Percentiles rank a stretch among this genome's conserved stretches.
Conservation (phyloP, 2,888 invertebrate species). For the Linnaemya vulpina region DNA sequence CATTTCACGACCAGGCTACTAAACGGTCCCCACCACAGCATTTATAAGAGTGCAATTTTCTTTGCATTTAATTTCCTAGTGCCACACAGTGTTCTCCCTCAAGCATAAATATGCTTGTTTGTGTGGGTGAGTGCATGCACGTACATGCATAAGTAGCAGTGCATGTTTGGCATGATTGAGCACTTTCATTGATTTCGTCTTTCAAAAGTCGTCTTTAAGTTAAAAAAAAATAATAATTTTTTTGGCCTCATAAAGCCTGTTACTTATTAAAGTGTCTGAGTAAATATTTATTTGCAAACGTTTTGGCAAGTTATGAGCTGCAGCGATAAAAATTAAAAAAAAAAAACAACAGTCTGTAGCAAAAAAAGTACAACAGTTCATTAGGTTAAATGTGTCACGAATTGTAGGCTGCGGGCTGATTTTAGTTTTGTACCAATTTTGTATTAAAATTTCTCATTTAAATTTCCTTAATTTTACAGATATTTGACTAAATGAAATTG, state of each 20-base stretch:
- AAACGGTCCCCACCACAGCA: constrained; percentile 37
- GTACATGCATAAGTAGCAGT: background rate
- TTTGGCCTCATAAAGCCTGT: background rate
- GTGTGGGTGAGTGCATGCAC: too few species aligned
- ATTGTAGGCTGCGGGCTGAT: constrained; percentile 66
- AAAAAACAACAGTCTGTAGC: constrained; percentile 43
- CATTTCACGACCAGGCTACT: constrained; percentile 64
- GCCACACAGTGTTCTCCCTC: constrained; percentile 4
- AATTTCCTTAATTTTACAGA: too few species aligned
- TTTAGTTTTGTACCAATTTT: background rate
- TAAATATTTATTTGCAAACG: constrained; percentile 23
- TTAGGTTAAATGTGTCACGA: constrained; percentile 70
- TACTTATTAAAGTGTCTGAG: background rate
- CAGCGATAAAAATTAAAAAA: background rate
- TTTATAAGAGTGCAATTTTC: background rate
- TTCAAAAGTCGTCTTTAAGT: constrained; percentile 5
- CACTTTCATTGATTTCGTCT: constrained; percentile 49
- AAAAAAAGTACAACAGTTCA: constrained; percentile 61
- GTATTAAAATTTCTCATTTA: too few species aligned
- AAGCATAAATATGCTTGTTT: constrained; percentile 3
- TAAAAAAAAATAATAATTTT: background rate
- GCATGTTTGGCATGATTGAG: constrained; percentile 66
- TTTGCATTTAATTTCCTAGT: background rate
- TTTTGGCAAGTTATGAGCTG: background rate
- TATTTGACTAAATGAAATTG: too few species aligned